These are phyloP conservation scores for Tricholaema leucomelas DNA, from an alignment of 2,113 vertebrate genomes.

Conservation along the genomic window DNA sequence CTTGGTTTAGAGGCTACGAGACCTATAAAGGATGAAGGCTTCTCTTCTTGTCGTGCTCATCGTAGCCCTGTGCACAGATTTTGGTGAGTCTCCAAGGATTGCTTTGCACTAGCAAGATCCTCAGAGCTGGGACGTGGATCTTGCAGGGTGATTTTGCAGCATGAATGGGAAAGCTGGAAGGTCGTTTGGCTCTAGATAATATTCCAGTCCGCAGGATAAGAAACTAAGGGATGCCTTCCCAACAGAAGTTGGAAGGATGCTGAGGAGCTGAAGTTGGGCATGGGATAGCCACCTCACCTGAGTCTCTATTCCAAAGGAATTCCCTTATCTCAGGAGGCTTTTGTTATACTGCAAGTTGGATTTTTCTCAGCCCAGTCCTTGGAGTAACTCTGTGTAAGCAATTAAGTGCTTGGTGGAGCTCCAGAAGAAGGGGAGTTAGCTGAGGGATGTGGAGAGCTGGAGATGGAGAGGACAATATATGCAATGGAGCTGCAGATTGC, in stretches of 20 bases:
- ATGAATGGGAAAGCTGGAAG: not conserved
- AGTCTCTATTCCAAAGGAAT: too few species aligned
- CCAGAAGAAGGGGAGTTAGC: fast-evolving
- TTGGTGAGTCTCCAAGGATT: constrained; percentile 11
- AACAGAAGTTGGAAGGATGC: not conserved
- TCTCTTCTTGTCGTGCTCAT: constrained; percentile 1
- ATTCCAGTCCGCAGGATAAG: not conserved
- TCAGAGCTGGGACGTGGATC: not conserved
- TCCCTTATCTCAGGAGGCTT: too few species aligned
- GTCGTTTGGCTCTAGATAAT: not conserved
- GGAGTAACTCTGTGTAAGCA: not conserved
- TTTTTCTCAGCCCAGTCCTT: not conserved
- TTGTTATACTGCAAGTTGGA: too few species aligned
- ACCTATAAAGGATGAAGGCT: constrained; percentile 45
- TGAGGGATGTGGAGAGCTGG: not conserved
- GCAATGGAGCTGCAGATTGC: not conserved
- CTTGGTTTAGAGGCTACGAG: not conserved
- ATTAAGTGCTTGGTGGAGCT: not conserved
- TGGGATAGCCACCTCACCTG: not conserved
- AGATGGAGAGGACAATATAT: not conserved
- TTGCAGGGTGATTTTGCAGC: not conserved
- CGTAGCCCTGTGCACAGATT: not conserved
- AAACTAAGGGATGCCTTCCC: not conserved
- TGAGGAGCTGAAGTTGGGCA: not conserved
- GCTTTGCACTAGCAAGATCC: not conserved